Conservation (phyloP, 2,113 vertebrate genomes). For the western clawed frog (Xenopus tropicalis) region UCB_Xtro_10.0 CM004452.2:4920501-4921000, state of each 20-base stretch:
- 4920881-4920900: slow-evolving; percentile 27
- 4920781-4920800: slow-evolving; percentile 21
- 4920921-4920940: slow-evolving; percentile 27
- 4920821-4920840: slow-evolving; percentile 16
- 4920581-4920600: no score
- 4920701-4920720: neutral
- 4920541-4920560: no score
- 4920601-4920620: no score
- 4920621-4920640: no score
- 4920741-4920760: slow-evolving; percentile 28
- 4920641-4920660: no score
- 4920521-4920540: no score
- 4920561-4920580: no score
- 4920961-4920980: neutral
- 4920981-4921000: slow-evolving; percentile 44
- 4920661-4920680: neutral
- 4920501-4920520: no score
- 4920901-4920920: slow-evolving; percentile 26
- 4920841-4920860: slow-evolving; percentile 34
- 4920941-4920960: slow-evolving; percentile 25
- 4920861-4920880: slow-evolving; percentile 18
- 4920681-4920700: slow-evolving; percentile 28
- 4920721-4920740: slow-evolving; percentile 15
- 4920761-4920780: slow-evolving; percentile 11
- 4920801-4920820: slow-evolving; percentile 27